Evolutionary conservation across 1,140 invertebrate species (phyloP).

Genomic region (Steinernema khuongi): DNA sequence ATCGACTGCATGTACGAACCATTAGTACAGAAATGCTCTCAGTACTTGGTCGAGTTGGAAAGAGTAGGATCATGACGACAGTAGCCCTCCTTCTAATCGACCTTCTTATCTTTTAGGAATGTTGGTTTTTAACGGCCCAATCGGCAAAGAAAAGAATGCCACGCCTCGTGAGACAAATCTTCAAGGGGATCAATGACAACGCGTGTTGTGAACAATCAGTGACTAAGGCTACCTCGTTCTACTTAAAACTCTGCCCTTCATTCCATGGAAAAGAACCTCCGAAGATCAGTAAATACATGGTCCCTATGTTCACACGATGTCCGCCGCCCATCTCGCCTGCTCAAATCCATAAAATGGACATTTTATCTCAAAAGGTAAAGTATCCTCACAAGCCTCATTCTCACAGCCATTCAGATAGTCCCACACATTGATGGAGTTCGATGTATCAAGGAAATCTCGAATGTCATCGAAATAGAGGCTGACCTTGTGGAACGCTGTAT

Average conservation of each 20-base stretch:
- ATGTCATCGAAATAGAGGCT: slow-evolving; percentile 44
- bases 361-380: slow-evolving; percentile 22
- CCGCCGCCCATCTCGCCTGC: slow-evolving; percentile 41
- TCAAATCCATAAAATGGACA: slow-evolving; percentile 53
- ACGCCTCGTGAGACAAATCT: slow-evolving; percentile 43
- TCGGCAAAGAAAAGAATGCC: slow-evolving; percentile 34
- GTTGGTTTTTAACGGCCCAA: slow-evolving; percentile 38
- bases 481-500: slow-evolving; percentile 53
- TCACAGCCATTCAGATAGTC: too few species aligned
- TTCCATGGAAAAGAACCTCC: slow-evolving; percentile 44
- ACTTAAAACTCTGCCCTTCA: slow-evolving; percentile 52
- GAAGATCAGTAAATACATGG: slow-evolving; percentile 46
- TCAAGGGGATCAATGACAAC: slow-evolving; percentile 45
- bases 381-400: too few species aligned
- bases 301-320: slow-evolving; percentile 53
- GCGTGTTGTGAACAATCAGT: slow-evolving; percentile 46
- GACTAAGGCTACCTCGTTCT: slow-evolving; percentile 46
- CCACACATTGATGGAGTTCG: slow-evolving; percentile 53
- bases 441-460: slow-evolving; percentile 51
- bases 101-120: slow-evolving; percentile 36
- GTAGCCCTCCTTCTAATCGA: neutral
- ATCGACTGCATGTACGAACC: slow-evolving; percentile 54
- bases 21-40: slow-evolving; percentile 54
- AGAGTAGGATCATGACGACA: slow-evolving; percentile 23
- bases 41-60: slow-evolving; percentile 54